phyloP scores from a whole-genome alignment of 2,113 vertebrate genomes.

The Synodontis membranacea region DNA sequence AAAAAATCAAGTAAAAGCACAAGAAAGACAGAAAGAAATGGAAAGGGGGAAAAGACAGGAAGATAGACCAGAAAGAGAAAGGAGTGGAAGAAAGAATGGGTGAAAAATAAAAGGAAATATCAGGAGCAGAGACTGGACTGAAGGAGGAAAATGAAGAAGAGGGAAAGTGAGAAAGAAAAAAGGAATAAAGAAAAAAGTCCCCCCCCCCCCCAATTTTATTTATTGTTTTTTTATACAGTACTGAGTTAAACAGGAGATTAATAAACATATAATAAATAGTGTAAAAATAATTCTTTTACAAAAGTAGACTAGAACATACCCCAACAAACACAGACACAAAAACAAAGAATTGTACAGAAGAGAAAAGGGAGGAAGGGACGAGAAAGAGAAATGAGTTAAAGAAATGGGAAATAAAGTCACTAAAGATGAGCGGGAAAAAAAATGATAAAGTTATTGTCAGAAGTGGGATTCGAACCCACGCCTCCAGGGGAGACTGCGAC shows the following conservation, averaged over 20 bases:
- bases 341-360: background rate
- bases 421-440: too few relatives aligned
- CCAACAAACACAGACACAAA: too few relatives aligned
- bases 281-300: too few relatives aligned
- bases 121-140: slow-evolving; percentile 6
- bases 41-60: background rate
- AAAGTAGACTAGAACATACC: too few relatives aligned
- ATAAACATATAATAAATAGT: too few relatives aligned
- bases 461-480: slow-evolving; percentile 66
- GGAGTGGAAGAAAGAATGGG: background rate
- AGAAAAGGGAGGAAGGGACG: background rate
- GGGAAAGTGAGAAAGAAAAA: background rate
- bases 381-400: slow-evolving; percentile 22
- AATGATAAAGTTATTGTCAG: background rate
- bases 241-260: too few relatives aligned
- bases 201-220: too few relatives aligned
- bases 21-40: background rate
- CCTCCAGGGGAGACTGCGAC: slow-evolving; percentile 62
- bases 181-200: background rate
- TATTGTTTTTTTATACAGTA: too few relatives aligned
- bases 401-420: background rate
- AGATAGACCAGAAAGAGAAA: background rate
- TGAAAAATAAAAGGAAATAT: slow-evolving; percentile 23
- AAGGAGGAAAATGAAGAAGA: background rate
- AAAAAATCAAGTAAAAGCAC: background rate